Evolutionary conservation across 2,888 invertebrate species (phyloP), one percentile per base, ranked within the genome.

Genomic region (Theristus sp.): DNA sequence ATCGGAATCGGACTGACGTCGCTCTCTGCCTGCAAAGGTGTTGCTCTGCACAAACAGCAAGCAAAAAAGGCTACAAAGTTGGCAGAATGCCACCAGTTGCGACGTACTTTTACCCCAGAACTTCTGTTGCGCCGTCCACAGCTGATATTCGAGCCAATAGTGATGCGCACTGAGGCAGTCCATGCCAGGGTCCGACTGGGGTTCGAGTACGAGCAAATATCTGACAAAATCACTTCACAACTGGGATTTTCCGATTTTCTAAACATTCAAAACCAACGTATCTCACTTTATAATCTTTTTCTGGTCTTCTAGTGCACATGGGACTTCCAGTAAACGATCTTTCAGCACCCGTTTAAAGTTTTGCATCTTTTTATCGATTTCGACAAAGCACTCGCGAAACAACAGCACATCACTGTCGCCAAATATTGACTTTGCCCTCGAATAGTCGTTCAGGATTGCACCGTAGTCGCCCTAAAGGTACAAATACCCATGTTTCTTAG

Each of bases 381-480:
- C 93, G 61, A 82, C 82, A 64, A 93, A 81, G 53, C 71, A 69
- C 65, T 74, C 73, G 63, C 66, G 69, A 58, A 74, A 73, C 20
- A 73, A 60, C 20, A 69, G 64, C 10, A 71, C 67, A 57, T 71
- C 68, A 22, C 66, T 89, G 75, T 88, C 89, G 62, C 88, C 87
- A 79, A 94, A 96, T 29, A 96, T 79, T 72, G 93, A 89, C 75
- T 89, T 91, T 2, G 91, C 96, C 68, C 96, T 81, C 1, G 89
- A 86, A 74, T 94, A 98, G 75, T 98, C 98, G 73, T 93, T 98
- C 62, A 98, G 89, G 27, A 98, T 90, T 58, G 91, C 82, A 74
- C 96, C 93, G 74, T 90, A 98, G 73, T 98, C 94, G 58, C 89
- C 90, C 70, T 77, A 62, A 26, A 66, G 67, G 52, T 57, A 56